phyloP scores from a whole-genome alignment of 2,888 invertebrate genomes.

The Philhelius pedissequus region DNA sequence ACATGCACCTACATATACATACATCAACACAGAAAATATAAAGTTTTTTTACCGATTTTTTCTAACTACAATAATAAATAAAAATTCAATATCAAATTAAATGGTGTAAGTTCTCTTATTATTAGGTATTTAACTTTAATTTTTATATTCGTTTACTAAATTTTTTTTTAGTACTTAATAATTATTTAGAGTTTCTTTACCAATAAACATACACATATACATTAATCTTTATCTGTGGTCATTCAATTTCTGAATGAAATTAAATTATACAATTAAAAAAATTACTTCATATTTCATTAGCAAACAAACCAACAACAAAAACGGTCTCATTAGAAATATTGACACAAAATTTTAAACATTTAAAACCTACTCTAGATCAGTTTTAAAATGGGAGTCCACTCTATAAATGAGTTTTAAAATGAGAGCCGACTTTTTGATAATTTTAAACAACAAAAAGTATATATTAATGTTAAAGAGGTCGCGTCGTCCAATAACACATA shows the following conservation, averaged over 20 bases:
- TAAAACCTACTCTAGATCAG: too few species aligned
- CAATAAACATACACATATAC: not conserved
- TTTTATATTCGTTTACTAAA: not conserved
- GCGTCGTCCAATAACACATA: too few species aligned
- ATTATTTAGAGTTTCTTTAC: not conserved
- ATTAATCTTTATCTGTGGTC: not conserved
- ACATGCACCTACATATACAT: not conserved
- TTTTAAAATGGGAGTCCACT: too few species aligned
- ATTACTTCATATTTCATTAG: too few species aligned
- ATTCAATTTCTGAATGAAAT: not conserved
- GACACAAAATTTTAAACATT: too few species aligned
- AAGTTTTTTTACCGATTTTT: conserved; percentile 26
- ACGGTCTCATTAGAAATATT: too few species aligned
- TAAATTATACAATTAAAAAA: too few species aligned
- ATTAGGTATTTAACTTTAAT: not conserved
- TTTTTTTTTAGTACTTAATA: not conserved
- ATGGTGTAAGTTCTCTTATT: not conserved
- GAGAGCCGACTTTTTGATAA: too few species aligned
- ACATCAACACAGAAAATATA: conserved; percentile 8
- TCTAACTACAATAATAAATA: conserved; percentile 54
- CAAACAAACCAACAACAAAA: too few species aligned
- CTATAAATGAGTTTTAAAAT: too few species aligned
- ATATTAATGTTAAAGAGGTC: too few species aligned
- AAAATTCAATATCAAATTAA: conserved; percentile 31
- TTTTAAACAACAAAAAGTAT: too few species aligned